Evolutionary conservation across 2,888 invertebrate genomes (phyloP).

Genomic region (Sphaeridia pumilis): DNA sequence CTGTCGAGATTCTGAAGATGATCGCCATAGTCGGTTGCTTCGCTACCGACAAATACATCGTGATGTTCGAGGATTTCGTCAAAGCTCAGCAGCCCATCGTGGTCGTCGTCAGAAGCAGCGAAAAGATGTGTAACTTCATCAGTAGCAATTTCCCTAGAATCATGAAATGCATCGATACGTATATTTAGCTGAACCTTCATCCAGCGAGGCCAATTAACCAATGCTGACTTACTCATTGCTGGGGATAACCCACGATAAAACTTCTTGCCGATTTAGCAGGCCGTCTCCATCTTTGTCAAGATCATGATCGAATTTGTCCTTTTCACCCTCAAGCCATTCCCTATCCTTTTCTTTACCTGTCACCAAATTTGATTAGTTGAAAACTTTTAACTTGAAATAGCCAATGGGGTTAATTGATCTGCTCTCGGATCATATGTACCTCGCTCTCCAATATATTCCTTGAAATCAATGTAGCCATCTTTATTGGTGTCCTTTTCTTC

Average conservation of each 20-base stretch:
- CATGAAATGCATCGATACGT: not conserved
- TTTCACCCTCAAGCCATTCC: slow-evolving; percentile 58
- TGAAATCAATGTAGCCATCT: slow-evolving; percentile 73
- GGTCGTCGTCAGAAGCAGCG: slow-evolving; percentile 68
- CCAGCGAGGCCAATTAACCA: not conserved
- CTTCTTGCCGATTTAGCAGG: slow-evolving; percentile 60
- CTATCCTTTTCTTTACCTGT: slow-evolving; percentile 55
- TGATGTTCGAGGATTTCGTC: slow-evolving; percentile 72
- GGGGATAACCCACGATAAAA: slow-evolving; percentile 79
- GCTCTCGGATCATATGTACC: too few relatives aligned
- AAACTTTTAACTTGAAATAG: not conserved
- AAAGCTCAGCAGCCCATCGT: slow-evolving; percentile 64
- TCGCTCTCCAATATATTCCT: slow-evolving; percentile 66
- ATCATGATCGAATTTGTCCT: slow-evolving; percentile 73
- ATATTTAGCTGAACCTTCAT: too few relatives aligned
- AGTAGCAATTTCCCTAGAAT: slow-evolving; percentile 62
- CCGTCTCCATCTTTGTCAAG: slow-evolving; percentile 79
- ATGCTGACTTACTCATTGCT: slow-evolving; percentile 61
- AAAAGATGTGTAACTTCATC: slow-evolving; percentile 88
- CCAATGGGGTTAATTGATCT: not conserved
- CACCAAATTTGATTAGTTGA: not conserved
- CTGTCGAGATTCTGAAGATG: slow-evolving; percentile 66
- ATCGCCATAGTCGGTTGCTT: slow-evolving; percentile 78
- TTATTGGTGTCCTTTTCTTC: slow-evolving; percentile 71
- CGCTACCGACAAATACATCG: slow-evolving; percentile 82